Percentiles rank a stretch among this genome's conserved stretches.
Conservation (phyloP, 2,113 vertebrate genomes). For the Pelusios castaneus region DNA sequence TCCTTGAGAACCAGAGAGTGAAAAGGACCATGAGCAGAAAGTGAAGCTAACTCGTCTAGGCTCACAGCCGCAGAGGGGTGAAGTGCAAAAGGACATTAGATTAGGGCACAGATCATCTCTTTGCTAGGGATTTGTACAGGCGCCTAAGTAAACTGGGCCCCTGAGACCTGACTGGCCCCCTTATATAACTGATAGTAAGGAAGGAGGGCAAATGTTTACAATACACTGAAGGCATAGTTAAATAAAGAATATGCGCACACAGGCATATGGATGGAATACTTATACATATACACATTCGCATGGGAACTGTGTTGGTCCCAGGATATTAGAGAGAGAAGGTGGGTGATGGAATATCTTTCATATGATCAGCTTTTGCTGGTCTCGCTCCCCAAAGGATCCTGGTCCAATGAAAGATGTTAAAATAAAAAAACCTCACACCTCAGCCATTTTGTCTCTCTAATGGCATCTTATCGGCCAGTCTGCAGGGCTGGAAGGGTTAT, state of each 20-base stretch:
- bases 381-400: not conserved
- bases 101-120: not conserved
- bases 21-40: not conserved
- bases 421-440: not conserved
- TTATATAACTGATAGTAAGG: not conserved
- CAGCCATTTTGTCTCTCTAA: not conserved
- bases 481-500: not conserved
- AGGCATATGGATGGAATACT: not conserved
- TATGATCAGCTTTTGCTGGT: not conserved
- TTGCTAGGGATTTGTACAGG: not conserved
- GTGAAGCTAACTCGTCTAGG: slow-evolving; percentile 22
- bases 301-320: not conserved
- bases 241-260: slow-evolving; percentile 17
- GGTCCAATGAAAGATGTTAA: not conserved
- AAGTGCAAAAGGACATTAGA: not conserved
- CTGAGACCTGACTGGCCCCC: not conserved
- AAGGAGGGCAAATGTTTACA: not conserved
- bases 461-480: not conserved
- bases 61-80: not conserved
- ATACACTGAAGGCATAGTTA: slow-evolving; percentile 31
- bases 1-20: not conserved
- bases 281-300: slow-evolving; percentile 17
- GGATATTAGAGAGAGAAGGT: not conserved
- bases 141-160: not conserved
- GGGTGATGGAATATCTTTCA: not conserved